Percentiles rank a stretch among this genome's conserved stretches.
These are phyloP conservation scores for Drosophila insularis DNA, from an alignment of 1,140 invertebrate species.

Conservation along the genomic window DNA sequence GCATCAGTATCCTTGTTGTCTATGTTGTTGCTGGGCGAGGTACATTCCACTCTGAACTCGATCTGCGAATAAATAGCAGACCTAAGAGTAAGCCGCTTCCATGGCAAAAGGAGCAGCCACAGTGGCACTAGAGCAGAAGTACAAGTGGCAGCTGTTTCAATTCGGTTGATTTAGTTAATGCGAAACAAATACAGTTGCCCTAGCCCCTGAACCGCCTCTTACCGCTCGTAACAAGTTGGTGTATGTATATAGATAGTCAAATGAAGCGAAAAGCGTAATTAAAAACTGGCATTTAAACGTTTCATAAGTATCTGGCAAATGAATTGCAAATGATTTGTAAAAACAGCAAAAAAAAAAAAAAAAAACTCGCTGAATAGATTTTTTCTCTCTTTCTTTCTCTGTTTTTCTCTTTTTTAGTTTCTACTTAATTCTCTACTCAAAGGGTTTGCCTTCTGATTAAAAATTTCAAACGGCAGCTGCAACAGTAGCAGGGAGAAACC, in stretches of 20 bases:
- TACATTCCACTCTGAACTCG: constrained; percentile 49
- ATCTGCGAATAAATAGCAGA: constrained; percentile 48
- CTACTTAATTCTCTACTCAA: constrained; percentile 42
- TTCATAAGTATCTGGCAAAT: constrained; percentile 67
- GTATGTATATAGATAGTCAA: constrained; percentile 25
- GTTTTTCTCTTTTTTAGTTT: not conserved
- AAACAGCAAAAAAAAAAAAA: constrained; percentile 54
- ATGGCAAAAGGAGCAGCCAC: constrained; percentile 9
- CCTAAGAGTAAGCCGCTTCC: constrained; percentile 56
- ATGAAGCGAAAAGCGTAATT: constrained; percentile 50
- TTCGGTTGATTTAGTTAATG: constrained; percentile 69
- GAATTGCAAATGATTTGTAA: constrained; percentile 75
- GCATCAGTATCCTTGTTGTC: constrained; percentile 26
- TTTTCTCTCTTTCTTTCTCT: not conserved
- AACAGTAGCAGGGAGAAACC: constrained; percentile 42
- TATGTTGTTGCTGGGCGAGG: constrained; percentile 40
- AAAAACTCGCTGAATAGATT: constrained; percentile 33
- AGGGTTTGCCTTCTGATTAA: constrained; percentile 71
- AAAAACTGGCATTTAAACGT: constrained; percentile 71
- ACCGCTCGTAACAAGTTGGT: not conserved
- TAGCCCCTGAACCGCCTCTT: not conserved
- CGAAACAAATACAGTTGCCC: constrained; percentile 59
- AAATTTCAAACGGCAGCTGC: constrained; percentile 54
- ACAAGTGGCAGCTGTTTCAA: constrained; percentile 55
- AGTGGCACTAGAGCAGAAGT: constrained; percentile 28